phyloP scores from a whole-genome alignment of 2,797 vertebrate genomes.

The Astyanax mexicanus region DNA sequence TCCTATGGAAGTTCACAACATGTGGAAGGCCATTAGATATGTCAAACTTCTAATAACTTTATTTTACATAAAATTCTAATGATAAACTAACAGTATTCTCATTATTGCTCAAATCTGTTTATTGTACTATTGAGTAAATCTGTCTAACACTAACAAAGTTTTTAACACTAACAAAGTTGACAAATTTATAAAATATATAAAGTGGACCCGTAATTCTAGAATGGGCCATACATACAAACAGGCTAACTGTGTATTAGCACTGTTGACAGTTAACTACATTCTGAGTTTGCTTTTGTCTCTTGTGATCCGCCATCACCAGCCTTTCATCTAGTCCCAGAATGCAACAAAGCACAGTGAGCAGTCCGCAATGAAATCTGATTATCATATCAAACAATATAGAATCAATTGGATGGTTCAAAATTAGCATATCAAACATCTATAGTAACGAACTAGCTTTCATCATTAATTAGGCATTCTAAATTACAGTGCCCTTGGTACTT shows the following conservation, averaged over 20 bases:
- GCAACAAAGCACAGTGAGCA: conserved; percentile 24
- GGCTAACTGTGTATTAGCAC: neutral
- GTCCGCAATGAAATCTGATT: conserved; percentile 32
- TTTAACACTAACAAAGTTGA: no score
- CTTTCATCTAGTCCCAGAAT: conserved; percentile 42
- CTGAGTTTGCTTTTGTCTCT: conserved; percentile 15
- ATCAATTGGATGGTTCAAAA: conserved; percentile 12
- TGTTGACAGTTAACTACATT: neutral
- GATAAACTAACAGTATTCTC: no score
- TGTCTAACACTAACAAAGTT: no score
- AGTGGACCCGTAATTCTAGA: no score
- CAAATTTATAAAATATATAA: no score
- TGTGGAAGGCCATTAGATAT: no score
- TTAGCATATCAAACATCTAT: conserved; percentile 49
- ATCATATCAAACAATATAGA: conserved; percentile 45
- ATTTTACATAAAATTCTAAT: no score
- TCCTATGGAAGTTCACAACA: no score
- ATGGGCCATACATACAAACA: neutral
- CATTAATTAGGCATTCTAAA: conserved; percentile 17
- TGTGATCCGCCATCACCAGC: conserved; percentile 2
- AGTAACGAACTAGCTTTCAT: conserved; percentile 11
- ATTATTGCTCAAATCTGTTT: no score
- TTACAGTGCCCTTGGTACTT: neutral
- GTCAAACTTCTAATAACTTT: no score
- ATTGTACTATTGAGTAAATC: no score